Evolutionary conservation across 1,140 invertebrate genomes (phyloP), one percentile per base, ranked within the genome.

Genomic region (Nebria ingens): DNA sequence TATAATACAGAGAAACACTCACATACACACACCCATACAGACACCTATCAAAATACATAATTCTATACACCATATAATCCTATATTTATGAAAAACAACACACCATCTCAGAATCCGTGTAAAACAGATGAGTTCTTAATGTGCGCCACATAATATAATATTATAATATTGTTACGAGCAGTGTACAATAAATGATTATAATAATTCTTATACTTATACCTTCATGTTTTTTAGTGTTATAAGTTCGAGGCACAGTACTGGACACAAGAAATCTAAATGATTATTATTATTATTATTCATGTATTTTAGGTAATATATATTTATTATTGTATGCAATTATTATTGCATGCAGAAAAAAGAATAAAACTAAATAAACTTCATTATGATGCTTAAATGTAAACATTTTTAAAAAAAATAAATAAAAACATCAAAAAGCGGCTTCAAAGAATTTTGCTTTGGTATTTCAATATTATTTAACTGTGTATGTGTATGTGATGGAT

Each of bases 321-420:
- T 45, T 45, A 45, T 45, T 45, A 45, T n/a, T 45, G 40, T 45
- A 45, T 45, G 40, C 40, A 45, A 45, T 12, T 12, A 12, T 17
- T 12, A 12, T 45, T 45, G 40, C 40, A 45, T 45, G 40, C 40
- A 17, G n/a, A n/a, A n/a, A n/a, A n/a, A n/a, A n/a, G n/a, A n/a
- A 45, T 45, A 45, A 45, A 45, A 9, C 15, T 45, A 45, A 45
- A 11, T 45, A 6, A 45, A 45, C 40, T 45, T 45, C 40, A 45
- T 45, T 45, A 45, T 45, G 40, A 45, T 45, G 40, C 40, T 45
- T 45, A 45, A 45, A 45, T 45, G 40, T 45, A 45, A 45, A 45
- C 6, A 9, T 9, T 45, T 45, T 45, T 45, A 12, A 12, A 45
- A 45, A 45, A 45, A 45, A 45, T 45, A 45, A 45, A 45, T 45